Evolutionary conservation across 2,797 vertebrate species (phyloP).

Genomic region (Acridotheres tristis): DNA sequence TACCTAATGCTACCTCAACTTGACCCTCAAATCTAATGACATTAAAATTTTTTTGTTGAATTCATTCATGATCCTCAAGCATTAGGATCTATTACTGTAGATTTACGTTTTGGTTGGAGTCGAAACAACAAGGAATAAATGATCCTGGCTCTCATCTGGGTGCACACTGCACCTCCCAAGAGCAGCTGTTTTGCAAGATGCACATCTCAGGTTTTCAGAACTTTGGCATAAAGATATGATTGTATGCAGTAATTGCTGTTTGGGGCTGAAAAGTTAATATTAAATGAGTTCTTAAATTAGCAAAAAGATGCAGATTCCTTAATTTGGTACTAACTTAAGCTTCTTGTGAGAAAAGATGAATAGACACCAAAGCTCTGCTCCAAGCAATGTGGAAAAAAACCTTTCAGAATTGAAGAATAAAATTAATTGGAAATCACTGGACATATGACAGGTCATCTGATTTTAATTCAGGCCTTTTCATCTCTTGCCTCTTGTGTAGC

Average conservation of each 20-base stretch:
- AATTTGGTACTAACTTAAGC: not conserved
- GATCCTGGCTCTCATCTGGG: not conserved
- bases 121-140: not conserved
- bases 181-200: not conserved
- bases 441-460: not conserved
- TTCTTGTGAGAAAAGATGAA: not conserved
- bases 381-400: not conserved
- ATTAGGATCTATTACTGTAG: not conserved
- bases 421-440: not conserved
- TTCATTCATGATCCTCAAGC: not conserved
- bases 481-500: not conserved
- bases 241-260: not conserved
- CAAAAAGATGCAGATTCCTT: not conserved
- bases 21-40: not conserved
- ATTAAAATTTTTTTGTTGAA: not conserved
- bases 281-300: not conserved
- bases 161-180: not conserved
- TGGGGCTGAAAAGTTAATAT: not conserved
- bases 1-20: not conserved
- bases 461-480: not conserved
- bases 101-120: not conserved
- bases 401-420: not conserved
- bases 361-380: fast-evolving
- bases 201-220: not conserved
- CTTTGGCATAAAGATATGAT: not conserved